Percentiles rank a stretch among this genome's conserved stretches.
Evolutionary conservation across 1,140 invertebrate genomes (phyloP).

Genomic region (Atta texana): DNA sequence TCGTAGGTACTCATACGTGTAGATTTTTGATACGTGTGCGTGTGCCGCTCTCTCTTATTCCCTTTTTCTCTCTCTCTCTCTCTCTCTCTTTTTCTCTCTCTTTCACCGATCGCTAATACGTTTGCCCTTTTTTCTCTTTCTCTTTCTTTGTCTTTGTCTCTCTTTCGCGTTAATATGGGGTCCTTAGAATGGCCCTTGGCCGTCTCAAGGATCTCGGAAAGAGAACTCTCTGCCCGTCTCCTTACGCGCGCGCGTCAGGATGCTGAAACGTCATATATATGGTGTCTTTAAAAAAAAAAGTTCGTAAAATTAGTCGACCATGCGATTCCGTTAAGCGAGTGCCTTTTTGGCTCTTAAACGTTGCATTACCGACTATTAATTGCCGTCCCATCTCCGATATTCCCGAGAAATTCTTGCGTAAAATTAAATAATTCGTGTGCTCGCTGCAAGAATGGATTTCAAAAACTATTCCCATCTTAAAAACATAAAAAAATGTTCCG

Average conservation of each 20-base stretch:
- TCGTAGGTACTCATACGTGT: conserved; percentile 79
- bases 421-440: background rate
- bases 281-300: conserved; percentile 75
- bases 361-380: conserved; percentile 41
- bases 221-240: conserved; percentile 77
- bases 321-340: conserved; percentile 61
- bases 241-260: conserved; percentile 83
- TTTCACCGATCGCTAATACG: conserved; percentile 53
- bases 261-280: conserved; percentile 85
- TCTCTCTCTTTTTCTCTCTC: conserved; percentile 63
- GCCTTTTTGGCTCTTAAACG: conserved; percentile 41
- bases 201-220: conserved; percentile 81
- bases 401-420: conserved; percentile 10
- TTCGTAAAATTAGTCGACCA: conserved; percentile 50
- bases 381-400: conserved; percentile 10
- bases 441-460: conserved; percentile 22
- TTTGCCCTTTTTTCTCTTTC: conserved; percentile 59
- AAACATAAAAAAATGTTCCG: background rate
- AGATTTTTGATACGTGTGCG: conserved; percentile 85
- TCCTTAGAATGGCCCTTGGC: conserved; percentile 78
- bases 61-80: conserved; percentile 70
- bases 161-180: conserved; percentile 56
- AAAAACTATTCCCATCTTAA: background rate
- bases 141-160: conserved; percentile 63
- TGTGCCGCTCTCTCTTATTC: conserved; percentile 81